These are phyloP conservation scores for Balaeniceps rex DNA, from an alignment of 2,113 vertebrate genomes.

Conservation along the genomic window DNA sequence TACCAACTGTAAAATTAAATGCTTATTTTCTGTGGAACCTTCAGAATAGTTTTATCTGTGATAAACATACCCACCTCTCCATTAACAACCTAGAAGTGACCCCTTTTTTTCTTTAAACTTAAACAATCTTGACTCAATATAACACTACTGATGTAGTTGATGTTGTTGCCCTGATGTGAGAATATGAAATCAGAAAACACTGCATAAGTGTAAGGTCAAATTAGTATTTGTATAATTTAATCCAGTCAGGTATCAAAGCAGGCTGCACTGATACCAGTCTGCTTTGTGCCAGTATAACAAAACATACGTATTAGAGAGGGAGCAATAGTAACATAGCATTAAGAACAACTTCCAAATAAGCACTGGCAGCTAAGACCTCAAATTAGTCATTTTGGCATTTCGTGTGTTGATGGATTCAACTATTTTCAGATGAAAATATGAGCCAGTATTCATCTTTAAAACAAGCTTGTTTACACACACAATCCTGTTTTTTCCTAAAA, in stretches of 20 bases:
- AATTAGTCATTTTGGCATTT: slow-evolving; percentile 10
- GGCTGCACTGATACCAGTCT: background rate
- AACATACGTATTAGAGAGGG: background rate
- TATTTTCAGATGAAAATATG: background rate
- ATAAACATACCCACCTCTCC: background rate
- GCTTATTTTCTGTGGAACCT: background rate
- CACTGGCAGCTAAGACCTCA: background rate
- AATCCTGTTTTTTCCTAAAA: background rate
- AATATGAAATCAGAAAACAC: background rate
- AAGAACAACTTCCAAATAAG: background rate
- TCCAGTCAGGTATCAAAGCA: background rate
- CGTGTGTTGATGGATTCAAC: background rate
- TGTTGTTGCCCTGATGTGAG: background rate
- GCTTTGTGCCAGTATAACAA: background rate
- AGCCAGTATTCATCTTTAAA: background rate
- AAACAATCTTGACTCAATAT: background rate
- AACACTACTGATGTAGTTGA: background rate
- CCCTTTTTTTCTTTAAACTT: background rate
- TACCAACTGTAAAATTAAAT: background rate
- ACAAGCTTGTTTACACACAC: background rate
- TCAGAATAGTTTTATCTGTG: background rate
- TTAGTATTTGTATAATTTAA: background rate
- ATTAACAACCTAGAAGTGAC: background rate
- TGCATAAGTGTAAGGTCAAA: background rate
- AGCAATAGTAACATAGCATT: background rate